Percentiles rank a stretch among this genome's conserved stretches.
These are phyloP conservation scores for Falco punctatus DNA, from an alignment of 2,113 vertebrate genomes.

Conservation along the genomic window DNA sequence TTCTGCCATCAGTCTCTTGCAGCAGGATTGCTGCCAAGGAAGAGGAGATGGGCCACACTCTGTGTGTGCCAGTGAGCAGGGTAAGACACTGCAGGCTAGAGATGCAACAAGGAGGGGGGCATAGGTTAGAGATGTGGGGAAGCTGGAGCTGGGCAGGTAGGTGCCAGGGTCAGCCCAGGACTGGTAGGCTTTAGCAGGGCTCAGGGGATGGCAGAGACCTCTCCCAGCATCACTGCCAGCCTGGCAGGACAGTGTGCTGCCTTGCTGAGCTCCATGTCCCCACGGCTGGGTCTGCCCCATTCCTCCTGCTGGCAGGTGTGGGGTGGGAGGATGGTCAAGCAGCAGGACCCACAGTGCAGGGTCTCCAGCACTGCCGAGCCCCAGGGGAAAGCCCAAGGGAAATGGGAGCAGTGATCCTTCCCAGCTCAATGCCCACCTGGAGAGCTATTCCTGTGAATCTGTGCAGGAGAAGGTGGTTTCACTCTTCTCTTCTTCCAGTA, in stretches of 20 bases:
- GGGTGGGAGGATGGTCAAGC: not conserved
- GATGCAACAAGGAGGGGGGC: not conserved
- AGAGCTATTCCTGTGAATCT: not conserved
- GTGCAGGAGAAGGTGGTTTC: not conserved
- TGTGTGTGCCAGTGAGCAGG: rapidly evolving
- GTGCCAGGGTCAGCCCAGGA: not conserved
- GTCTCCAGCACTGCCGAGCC: not conserved
- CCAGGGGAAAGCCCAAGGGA: rapidly evolving
- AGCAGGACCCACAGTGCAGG: not conserved
- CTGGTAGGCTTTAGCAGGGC: not conserved
- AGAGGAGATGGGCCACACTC: not conserved
- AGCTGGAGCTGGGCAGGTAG: not conserved
- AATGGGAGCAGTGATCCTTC: not conserved
- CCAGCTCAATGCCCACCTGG: rapidly evolving
- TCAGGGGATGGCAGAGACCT: not conserved
- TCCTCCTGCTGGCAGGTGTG: not conserved
- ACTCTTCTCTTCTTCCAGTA: not conserved
- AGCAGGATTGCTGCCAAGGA: not conserved
- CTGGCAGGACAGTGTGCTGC: not conserved
- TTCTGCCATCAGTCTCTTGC: not conserved
- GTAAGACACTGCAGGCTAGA: too few species aligned
- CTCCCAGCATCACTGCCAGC: not conserved
- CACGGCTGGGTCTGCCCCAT: not conserved
- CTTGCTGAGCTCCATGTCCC: not conserved
- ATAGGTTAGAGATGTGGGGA: not conserved